A percentile compares a stretch with the other conserved stretches of the same genome.
phyloP scores from a whole-genome alignment of 2,797 vertebrate genomes.

The Lepidocolaptes lacrymiger region DNA sequence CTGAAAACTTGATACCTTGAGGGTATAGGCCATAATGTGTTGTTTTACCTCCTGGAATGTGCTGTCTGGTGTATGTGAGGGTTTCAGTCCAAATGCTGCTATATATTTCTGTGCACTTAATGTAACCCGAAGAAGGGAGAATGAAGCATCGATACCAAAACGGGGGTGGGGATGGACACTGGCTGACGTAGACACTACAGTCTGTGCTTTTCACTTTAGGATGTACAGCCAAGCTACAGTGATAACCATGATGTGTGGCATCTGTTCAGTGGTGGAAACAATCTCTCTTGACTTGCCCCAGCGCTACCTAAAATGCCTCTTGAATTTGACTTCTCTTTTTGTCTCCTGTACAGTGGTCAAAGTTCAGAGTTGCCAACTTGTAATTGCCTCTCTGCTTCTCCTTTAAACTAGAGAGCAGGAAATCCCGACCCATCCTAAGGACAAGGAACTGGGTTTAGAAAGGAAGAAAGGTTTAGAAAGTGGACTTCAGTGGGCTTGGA shows the following conservation, averaged over 20 bases:
- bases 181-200: constrained; percentile 60
- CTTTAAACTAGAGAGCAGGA: constrained; percentile 46
- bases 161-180: constrained; percentile 58
- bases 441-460: constrained; percentile 60
- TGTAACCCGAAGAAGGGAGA: constrained; percentile 80
- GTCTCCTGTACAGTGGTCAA: constrained; percentile 50
- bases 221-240: constrained; percentile 73
- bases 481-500: constrained; percentile 28
- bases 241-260: constrained; percentile 44
- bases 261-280: constrained; percentile 55
- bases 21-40: constrained; percentile 76
- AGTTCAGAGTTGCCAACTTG: constrained; percentile 61
- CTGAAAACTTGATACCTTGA: constrained; percentile 80
- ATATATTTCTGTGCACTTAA: constrained; percentile 87
- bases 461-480: not conserved
- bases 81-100: constrained; percentile 86
- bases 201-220: constrained; percentile 66
- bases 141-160: constrained; percentile 80
- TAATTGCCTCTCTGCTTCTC: constrained; percentile 49
- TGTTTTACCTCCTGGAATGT: constrained; percentile 81
- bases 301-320: constrained; percentile 44
- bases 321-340: constrained; percentile 49
- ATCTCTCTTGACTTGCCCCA: constrained; percentile 59
- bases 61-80: constrained; percentile 80
- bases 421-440: constrained; percentile 8